Base-by-base conservation (phyloP, 2,797 vertebrate genomes). In the Aplochiton taeniatus region DNA sequence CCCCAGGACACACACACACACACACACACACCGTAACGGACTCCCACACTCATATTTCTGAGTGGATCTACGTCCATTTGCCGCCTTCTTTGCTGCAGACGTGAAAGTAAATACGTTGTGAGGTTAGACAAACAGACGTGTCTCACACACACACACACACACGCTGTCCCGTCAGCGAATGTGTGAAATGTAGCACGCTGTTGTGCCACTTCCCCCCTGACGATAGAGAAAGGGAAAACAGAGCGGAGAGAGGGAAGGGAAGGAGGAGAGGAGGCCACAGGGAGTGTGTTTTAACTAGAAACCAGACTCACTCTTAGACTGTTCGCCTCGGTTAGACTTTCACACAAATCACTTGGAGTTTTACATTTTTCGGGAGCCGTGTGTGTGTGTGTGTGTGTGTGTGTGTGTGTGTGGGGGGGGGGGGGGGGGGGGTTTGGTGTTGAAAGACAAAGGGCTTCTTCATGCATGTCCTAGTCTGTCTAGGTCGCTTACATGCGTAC, bases 71-170 rank as follows among this genome's bases (percentile, higher is more conserved):
- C 74, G 72, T 87, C 75, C 72, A 83, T 72, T 77, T 74, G 74
- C 74, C 69, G 62, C 71, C 73, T 85, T 83, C 79, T 88, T 81
- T 80, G 49, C 78, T 68, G 45, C 80, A 87, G 87, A 89, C 78
- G 78, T 79, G 53, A 89, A 89, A 81, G 85, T 79, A 87, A 91
- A 90, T 85, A 91, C 62, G 74, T 72, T 54, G 70, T 69, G 76
- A 80, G 83, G 85, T 92, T 89, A 90, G 68, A 74, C 80, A 91
- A 89, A 91, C 76, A 90, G 20, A 44, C 65, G 64, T 16, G 67
- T 76, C 54, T 55, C 55, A 52, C 48, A 64, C 44, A 61, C 61
- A 74, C 82, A 73, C 69, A 53, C 72, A 61, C 56, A 43, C 50
- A 73, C 61, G 57, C 13, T 6, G 68, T 65, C 66, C 51, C 14